Conservation (phyloP, 2,113 vertebrate species). For the Lates calcarifer region DNA sequence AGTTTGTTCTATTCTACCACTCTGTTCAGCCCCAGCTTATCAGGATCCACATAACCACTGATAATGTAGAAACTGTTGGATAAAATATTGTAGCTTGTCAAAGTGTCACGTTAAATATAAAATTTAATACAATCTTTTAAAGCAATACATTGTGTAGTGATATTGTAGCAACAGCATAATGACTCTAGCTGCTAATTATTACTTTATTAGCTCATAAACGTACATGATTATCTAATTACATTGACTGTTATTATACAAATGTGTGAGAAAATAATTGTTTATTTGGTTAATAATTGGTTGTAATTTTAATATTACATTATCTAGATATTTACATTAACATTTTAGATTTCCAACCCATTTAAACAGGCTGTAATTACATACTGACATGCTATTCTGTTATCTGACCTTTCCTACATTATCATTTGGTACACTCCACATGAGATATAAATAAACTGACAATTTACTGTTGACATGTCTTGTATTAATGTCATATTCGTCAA, state of each 20-base stretch:
- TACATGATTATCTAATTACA: background rate
- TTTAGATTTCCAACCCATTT: conserved; percentile 3
- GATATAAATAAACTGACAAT: conserved; percentile 9
- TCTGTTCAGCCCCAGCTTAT: conserved; percentile 3
- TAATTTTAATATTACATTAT: background rate
- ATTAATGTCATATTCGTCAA: conserved; percentile 1
- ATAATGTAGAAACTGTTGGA: conserved; percentile 42
- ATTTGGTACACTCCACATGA: conserved; percentile 2
- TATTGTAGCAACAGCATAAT: conserved; percentile 17
- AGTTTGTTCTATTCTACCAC: background rate
- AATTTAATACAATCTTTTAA: background rate
- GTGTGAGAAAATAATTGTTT: background rate
- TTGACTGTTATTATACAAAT: conserved; percentile 3
- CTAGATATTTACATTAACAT: background rate
- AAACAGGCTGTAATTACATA: background rate
- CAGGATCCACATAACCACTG: conserved; percentile 19
- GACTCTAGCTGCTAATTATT: conserved; percentile 32
- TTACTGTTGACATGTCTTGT: conserved; percentile 26
- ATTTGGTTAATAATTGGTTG: background rate
- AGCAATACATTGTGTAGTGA: conserved; percentile 12
- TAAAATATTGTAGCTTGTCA: conserved; percentile 24
- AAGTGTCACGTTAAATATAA: conserved; percentile 8
- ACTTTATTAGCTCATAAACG: background rate
- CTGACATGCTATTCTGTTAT: conserved; percentile 20
- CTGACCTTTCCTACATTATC: conserved; percentile 30